Conservation (phyloP, 2,888 invertebrate genomes). For the Seira sanloemensis region DNA sequence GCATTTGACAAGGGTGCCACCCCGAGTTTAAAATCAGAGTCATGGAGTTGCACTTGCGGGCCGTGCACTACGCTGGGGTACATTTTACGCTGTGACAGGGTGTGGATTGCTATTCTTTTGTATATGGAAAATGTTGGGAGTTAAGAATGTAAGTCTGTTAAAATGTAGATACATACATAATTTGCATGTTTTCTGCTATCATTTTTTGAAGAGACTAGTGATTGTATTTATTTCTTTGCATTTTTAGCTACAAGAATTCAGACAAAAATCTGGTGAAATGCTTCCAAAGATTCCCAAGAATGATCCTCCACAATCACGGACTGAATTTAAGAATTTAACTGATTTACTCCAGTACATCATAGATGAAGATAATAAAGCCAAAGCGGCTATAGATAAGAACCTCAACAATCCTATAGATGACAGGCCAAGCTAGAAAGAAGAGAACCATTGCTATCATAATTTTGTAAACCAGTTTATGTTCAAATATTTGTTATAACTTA, state of each 20-base stretch:
- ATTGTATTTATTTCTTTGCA: conserved; percentile 72
- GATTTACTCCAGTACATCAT: conserved; percentile 88
- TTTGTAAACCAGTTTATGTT: no score
- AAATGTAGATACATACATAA: neutral
- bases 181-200: neutral
- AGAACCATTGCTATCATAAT: no score
- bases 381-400: conserved; percentile 35
- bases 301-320: conserved; percentile 86
- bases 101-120: conserved; percentile 88
- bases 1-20: conserved; percentile 83
- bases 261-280: conserved; percentile 85
- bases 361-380: conserved; percentile 68
- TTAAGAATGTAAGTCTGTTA: conserved; percentile 82
- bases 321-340: conserved; percentile 89
- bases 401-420: no score
- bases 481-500: no score
- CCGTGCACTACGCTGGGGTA: conserved; percentile 91
- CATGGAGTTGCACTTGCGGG: conserved; percentile 87
- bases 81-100: conserved; percentile 90
- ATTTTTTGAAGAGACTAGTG: conserved; percentile 18
- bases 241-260: conserved; percentile 86
- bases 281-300: conserved; percentile 87
- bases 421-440: no score
- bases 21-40: conserved; percentile 81
- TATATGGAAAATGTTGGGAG: conserved; percentile 93